Conservation (phyloP, 2,113 vertebrate genomes). For the Corydoras sp. region DNA sequence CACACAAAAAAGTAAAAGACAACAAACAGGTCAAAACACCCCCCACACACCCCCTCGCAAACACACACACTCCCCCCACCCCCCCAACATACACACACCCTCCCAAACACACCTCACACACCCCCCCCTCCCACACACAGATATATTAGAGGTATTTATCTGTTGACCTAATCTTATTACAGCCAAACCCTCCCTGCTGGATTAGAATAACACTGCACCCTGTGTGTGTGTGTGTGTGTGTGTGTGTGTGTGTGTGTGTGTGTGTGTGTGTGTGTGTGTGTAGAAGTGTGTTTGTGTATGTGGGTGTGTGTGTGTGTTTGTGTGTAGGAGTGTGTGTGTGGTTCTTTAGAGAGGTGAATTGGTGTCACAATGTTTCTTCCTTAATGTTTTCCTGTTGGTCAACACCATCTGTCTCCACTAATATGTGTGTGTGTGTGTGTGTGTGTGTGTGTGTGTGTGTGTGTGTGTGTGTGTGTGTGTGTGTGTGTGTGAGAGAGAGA, state of each 20-base stretch:
- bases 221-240: conserved; percentile 48
- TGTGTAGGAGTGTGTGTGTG: no score
- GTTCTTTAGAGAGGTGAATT: conserved; percentile 34
- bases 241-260: conserved; percentile 51
- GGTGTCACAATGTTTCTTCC: conserved; percentile 28
- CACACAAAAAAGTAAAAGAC: no score
- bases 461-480: background rate
- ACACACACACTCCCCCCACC: no score
- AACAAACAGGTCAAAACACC: no score
- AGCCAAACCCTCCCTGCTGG: background rate
- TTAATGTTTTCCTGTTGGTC: conserved; percentile 31
- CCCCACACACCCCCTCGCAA: no score
- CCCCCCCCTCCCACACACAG: no score
- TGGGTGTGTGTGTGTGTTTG: no score
- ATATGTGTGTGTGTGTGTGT: conserved; percentile 14
- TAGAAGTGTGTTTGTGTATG: no score
- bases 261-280: conserved; percentile 53
- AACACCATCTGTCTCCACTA: conserved; percentile 61
- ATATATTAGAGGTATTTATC: background rate
- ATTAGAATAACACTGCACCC: background rate
- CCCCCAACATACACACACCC: no score
- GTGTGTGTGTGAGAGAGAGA: no score
- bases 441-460: background rate
- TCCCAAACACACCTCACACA: no score
- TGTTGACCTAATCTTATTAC: background rate